Base-by-base conservation (phyloP, 2,888 invertebrate genomes). In the Drosophila basisetae region DNA sequence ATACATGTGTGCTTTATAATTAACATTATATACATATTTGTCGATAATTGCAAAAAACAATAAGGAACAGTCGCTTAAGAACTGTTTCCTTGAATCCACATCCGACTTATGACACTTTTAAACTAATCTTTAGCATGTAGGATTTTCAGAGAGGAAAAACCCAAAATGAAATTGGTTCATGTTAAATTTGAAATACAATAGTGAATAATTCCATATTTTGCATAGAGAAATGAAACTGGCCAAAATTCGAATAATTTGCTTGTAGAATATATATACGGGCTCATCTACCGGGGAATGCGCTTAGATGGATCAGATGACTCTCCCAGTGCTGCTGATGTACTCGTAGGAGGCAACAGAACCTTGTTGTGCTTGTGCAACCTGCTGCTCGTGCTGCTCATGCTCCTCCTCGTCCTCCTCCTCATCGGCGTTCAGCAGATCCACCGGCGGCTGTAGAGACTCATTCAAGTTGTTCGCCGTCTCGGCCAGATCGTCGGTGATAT, bases 221-320 rank as follows among this genome's bases (percentile, higher is more conserved):
- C 49, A 28, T 49, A 2, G 10, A 4, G 25, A 49, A 28, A 16
- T 50, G 10, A n/a, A 22, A 10, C 7, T 35, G 33, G 10, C 10
- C 18, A 11, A 16, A 54, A 33, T 22, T 35, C 16, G 9, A 33
- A 35, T 33, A 30, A 52, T 30, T 30, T n/a, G 11, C 18, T 11
- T 52, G 28, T 52, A 49, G 9, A 22, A 47, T 22, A 22, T 50
- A 3, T n/a, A n/a, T 11, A 52, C 7, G 28, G 52, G n/a, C 52
- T 31, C 4, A n/a, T 30, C 11, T 28, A 3, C 11, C n/a, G 52
- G 54, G 54, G 25, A 54, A 54, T 54, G 30, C 50, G 41, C 58
- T 82, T 62, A 82, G 47, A 84, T 61, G 49, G 85, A 79, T 33
- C 83, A 82, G 13, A 79, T 79, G 16, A 63, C 69, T 47, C 68